A percentile compares a stretch with the other conserved stretches of the same genome.
Evolutionary conservation across 2,797 vertebrate species (phyloP).

Genomic region (Tiaroga cobitis): DNA sequence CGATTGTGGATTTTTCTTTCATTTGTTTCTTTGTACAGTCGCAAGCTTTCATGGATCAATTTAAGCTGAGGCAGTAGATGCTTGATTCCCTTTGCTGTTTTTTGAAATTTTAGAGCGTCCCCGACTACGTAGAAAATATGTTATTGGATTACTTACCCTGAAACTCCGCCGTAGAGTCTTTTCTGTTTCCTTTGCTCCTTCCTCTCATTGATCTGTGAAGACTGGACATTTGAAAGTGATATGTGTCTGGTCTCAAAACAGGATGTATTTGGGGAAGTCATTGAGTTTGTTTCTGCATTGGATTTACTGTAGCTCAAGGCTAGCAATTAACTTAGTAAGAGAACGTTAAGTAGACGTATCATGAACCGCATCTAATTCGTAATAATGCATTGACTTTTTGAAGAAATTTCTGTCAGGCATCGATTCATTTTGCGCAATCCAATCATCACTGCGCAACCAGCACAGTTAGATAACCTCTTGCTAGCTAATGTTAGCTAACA

Average conservation of each 20-base stretch:
- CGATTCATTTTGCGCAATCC: not conserved
- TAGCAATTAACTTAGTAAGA: not conserved
- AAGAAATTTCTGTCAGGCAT: not conserved
- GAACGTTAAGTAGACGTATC: not conserved
- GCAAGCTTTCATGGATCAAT: not conserved
- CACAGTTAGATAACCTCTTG: not conserved
- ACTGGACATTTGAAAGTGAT: slow-evolving; percentile 41
- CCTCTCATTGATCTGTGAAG: slow-evolving; percentile 37
- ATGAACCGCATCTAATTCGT: not conserved
- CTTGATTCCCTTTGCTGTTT: not conserved
- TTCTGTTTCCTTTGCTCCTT: slow-evolving; percentile 14
- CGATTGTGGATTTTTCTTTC: slow-evolving; percentile 4
- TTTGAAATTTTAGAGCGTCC: not conserved
- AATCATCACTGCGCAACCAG: not conserved
- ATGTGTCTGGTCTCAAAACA: slow-evolving; percentile 8
- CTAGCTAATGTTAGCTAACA: not conserved
- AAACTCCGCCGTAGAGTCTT: not conserved
- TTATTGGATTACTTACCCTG: slow-evolving; percentile 14
- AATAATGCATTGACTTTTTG: not conserved
- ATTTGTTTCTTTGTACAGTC: slow-evolving; percentile 4
- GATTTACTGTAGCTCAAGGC: slow-evolving; percentile 15
- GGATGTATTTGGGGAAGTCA: slow-evolving; percentile 1
- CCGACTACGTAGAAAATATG: not conserved
- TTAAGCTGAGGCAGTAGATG: slow-evolving; percentile 19
- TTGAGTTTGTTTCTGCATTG: slow-evolving; percentile 13